Evolutionary conservation across 1,140 invertebrate species (phyloP), one percentile per base, ranked within the genome.

Genomic region (Drosophila nannoptera): DNA sequence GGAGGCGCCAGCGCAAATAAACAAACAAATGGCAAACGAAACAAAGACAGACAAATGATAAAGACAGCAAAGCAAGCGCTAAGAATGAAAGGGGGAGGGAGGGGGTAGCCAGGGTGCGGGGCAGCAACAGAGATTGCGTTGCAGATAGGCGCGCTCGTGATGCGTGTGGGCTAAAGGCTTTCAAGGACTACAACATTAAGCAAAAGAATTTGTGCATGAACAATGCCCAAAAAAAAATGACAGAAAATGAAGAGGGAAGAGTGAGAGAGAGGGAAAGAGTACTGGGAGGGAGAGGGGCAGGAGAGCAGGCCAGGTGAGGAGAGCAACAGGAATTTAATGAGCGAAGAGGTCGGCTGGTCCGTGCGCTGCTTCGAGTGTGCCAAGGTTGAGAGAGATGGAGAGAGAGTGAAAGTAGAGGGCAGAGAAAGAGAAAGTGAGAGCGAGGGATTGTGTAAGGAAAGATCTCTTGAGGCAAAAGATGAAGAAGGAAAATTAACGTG

Each of bases 101-200:
- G 38, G 14, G 50, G 7, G 55, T n/a, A n/a, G n/a, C n/a, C n/a
- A n/a, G n/a, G n/a, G n/a, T n/a, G n/a, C n/a, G n/a, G n/a, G 36
- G 29, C 32, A 43, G 49, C 8, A 32, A n/a, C 38, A 32, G 14
- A 53, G 62, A 59, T 66, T 46, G 55, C 14, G 55, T 49, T 36
- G 54, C 45, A 71, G 75, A 77, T 78, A 78, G 71, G 62, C 48
- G 66, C 59, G 29, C 7, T n/a, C 49, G 22, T 66, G 50, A 58
- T 64, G 77, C 63, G 73, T 75, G 61, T 69, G 73, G 62, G 67
- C 66, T 58, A 86, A 76, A 77, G 81, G 81, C 81, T 86, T 86
- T 86, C 81, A 86, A 86, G 81, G 81, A 86, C 81, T 75, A 77
- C 67, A 81, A 62, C 81, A 77, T 81, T 86, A 86, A 86, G 80